phyloP scores from a whole-genome alignment of 2,888 invertebrate genomes.

The Rhogogaster chlorosoma region DNA sequence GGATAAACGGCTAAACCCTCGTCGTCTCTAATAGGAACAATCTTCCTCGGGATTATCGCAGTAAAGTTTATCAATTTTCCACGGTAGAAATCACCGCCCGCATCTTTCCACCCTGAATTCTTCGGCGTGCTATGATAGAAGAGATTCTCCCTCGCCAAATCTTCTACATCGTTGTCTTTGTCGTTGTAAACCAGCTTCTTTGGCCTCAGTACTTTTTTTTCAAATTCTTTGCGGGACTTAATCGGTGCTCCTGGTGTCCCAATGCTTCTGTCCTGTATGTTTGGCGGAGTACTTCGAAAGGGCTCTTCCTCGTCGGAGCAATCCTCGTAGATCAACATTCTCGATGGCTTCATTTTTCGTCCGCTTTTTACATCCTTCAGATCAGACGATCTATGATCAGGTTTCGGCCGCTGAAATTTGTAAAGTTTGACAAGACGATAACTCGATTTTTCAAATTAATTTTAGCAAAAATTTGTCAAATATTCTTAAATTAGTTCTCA shows the following conservation, averaged over 20 bases:
- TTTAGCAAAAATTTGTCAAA: too few relatives aligned
- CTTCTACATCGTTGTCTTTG: background rate
- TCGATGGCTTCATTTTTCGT: constrained; percentile 2
- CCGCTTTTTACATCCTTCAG: background rate
- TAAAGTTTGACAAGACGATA: background rate
- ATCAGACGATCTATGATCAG: background rate
- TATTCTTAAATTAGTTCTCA: background rate
- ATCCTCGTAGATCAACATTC: constrained; percentile 36
- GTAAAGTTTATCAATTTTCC: background rate
- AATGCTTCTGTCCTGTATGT: background rate
- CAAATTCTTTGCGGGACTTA: constrained; percentile 60
- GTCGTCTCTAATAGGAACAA: background rate
- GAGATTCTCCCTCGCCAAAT: background rate
- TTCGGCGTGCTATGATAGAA: background rate
- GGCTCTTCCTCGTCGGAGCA: background rate
- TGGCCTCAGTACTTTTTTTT: constrained; percentile 61
- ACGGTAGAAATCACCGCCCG: background rate
- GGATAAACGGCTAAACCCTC: background rate
- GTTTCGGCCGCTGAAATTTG: background rate
- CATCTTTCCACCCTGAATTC: background rate
- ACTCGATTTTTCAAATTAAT: background rate
- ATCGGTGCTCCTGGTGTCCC: constrained; percentile 62
- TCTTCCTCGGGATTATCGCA: background rate
- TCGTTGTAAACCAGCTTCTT: constrained; percentile 63
- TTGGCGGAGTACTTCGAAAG: constrained; percentile 11